Conservation (phyloP, 2,113 vertebrate genomes). For the Alectura lathami region DNA sequence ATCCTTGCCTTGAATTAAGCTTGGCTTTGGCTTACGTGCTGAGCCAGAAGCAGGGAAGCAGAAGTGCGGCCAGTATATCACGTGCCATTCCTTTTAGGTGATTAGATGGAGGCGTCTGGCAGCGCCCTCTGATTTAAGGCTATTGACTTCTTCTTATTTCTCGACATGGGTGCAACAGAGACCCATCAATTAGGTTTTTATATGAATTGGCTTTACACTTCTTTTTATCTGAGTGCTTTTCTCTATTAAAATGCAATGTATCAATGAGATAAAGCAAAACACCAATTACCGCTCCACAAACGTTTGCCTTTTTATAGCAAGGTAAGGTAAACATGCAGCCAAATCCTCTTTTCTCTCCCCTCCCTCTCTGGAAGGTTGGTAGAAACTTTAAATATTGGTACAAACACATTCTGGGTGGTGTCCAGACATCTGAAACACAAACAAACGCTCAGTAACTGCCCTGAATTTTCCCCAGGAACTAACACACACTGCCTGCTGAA, state of each 20-base stretch:
- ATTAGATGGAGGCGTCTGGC: not conserved
- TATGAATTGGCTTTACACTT: not conserved
- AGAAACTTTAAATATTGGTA: not conserved
- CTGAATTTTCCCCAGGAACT: not conserved
- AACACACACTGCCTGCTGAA: accelerated
- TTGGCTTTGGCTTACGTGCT: not conserved
- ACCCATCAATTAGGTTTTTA: not conserved
- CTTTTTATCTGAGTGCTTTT: not conserved
- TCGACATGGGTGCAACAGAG: not conserved
- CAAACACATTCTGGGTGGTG: not conserved
- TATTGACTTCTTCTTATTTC: not conserved
- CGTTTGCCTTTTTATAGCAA: not conserved
- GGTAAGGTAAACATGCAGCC: not conserved
- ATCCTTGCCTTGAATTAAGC: not conserved
- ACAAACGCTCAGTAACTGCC: not conserved
- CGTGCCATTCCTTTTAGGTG: not conserved
- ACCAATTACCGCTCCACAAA: not conserved
- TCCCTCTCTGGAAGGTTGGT: accelerated
- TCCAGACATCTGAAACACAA: not conserved
- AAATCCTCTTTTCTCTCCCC: not conserved
- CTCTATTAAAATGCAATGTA: not conserved
- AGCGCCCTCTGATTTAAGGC: not conserved
- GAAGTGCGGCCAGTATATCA: no score
- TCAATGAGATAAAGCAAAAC: not conserved
- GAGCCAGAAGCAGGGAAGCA: not conserved